These are phyloP conservation scores for Caerostris darwini DNA, from an alignment of 1,140 invertebrate genomes.

Conservation along the genomic window DNA sequence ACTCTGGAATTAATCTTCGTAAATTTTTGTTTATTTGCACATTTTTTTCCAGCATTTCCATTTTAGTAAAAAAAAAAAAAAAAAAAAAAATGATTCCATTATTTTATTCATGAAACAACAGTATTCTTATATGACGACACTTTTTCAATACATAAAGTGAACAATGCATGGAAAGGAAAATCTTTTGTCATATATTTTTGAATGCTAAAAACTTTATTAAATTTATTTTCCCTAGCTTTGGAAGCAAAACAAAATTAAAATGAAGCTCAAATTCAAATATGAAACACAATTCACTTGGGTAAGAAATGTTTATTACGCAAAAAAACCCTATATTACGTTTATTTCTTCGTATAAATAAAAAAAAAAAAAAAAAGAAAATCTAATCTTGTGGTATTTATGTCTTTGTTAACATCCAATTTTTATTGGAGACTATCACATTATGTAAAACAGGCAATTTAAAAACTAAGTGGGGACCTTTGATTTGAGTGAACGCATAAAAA, in stretches of 20 bases:
- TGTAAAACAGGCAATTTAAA: neutral
- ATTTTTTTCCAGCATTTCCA: too few species aligned
- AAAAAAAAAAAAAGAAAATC: neutral
- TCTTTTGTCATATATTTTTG: neutral
- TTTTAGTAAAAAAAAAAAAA: too few species aligned
- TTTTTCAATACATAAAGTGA: too few species aligned
- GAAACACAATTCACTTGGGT: neutral
- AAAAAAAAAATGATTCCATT: too few species aligned
- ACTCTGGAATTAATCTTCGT: too few species aligned
- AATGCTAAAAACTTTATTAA: neutral
- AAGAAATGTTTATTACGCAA: neutral
- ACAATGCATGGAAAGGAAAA: too few species aligned
- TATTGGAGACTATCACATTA: conserved; percentile 12
- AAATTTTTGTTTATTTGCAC: too few species aligned
- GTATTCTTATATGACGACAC: too few species aligned
- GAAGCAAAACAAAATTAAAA: neutral
- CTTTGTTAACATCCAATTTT: conserved; percentile 21
- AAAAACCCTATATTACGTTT: neutral
- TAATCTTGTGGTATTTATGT: conserved; percentile 16
- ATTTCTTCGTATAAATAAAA: neutral
- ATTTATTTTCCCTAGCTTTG: neutral
- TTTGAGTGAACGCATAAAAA: too few species aligned
- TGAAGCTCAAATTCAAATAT: neutral
- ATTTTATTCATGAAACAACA: too few species aligned
- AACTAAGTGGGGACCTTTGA: too few species aligned